Base-by-base conservation (phyloP, 2,113 vertebrate genomes). In the Thunnus maccoyii region DNA sequence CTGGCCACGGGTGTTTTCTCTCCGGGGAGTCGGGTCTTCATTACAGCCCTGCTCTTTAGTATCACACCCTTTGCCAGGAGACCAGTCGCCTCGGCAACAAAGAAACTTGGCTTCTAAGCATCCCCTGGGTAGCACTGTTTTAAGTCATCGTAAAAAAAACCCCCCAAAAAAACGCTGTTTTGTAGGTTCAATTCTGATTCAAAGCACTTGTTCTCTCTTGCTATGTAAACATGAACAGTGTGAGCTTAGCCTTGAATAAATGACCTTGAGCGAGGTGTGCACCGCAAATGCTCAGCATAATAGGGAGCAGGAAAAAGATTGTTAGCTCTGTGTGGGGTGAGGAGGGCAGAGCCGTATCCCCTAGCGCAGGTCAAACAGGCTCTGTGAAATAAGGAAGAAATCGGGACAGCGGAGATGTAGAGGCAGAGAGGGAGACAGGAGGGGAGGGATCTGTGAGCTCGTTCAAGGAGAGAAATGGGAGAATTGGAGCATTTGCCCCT, bases 401-500 rank as follows among this genome's bases (percentile, higher is more conserved):
- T 80, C 84, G 82, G 88, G 82, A 67, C 80, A 82, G 74, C 22
- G 1, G 5, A 71, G 62, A 78, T n/a, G 50, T 7, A 15, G 61
- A 78, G 56, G 76, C 52, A 61, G 64, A 61, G 44, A 36, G 52
- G 41, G 60, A 64, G 71, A 65, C 18, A 58, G 44, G 54, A 52
- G 63, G 16, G 18, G 72, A 70, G 56, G 63, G 52, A 83, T 80
- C 46, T 84, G 64, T 55, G 77, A 81, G 75, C 69, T 87, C 77
- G 65, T 44, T 89, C 84, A 86, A 85, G 89, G 84, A 89, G 82
- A 89, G 82, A 93, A 93, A 93, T 87, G 71, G 32, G 72, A 86
- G 85, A 90, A 91, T 54, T 91, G 86, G 88, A 92, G 90, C 90
- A 83, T 89, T 87, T 86, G 48, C 80, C 76, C 89, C 87, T 80